Conservation (phyloP, 2,888 invertebrate species). For the Apocheima hispidaria region DNA sequence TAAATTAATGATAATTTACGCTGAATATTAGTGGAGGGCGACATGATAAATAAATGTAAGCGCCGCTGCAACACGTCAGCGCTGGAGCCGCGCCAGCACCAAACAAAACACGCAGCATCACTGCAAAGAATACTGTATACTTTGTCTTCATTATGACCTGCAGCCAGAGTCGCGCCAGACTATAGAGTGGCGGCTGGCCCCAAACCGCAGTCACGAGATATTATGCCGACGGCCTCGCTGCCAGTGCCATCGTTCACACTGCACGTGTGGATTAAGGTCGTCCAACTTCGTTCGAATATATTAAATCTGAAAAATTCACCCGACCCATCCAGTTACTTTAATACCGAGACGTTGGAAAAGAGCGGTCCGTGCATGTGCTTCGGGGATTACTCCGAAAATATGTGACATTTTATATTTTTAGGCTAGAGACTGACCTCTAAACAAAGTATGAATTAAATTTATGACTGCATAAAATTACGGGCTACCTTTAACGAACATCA, state of each 20-base stretch:
- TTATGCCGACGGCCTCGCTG: slow-evolving; percentile 35
- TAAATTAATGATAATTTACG: slow-evolving; percentile 56
- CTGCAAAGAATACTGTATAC: slow-evolving; percentile 56
- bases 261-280: slow-evolving; percentile 35
- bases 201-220: slow-evolving; percentile 31
- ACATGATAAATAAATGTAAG: slow-evolving; percentile 59
- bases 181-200: background rate
- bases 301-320: slow-evolving; percentile 34
- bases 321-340: slow-evolving; percentile 30
- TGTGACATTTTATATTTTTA: slow-evolving; percentile 40
- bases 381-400: slow-evolving; percentile 26
- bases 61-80: slow-evolving; percentile 47
- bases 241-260: slow-evolving; percentile 31
- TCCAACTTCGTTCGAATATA: slow-evolving; percentile 20
- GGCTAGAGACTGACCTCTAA: slow-evolving; percentile 52
- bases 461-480: slow-evolving; percentile 71
- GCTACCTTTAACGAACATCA: slow-evolving; percentile 70
- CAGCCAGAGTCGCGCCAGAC: slow-evolving; percentile 28
- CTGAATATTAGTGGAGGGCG: slow-evolving; percentile 55
- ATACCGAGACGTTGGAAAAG: slow-evolving; percentile 22
- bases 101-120: slow-evolving; percentile 47
- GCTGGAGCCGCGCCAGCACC: slow-evolving; percentile 58
- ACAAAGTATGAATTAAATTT: slow-evolving; percentile 69
- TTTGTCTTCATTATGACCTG: slow-evolving; percentile 66
- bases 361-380: slow-evolving; percentile 24